Evolutionary conservation across 1,140 invertebrate species (phyloP), one percentile per base, ranked within the genome.

Genomic region (Drosophila teissieri): DNA sequence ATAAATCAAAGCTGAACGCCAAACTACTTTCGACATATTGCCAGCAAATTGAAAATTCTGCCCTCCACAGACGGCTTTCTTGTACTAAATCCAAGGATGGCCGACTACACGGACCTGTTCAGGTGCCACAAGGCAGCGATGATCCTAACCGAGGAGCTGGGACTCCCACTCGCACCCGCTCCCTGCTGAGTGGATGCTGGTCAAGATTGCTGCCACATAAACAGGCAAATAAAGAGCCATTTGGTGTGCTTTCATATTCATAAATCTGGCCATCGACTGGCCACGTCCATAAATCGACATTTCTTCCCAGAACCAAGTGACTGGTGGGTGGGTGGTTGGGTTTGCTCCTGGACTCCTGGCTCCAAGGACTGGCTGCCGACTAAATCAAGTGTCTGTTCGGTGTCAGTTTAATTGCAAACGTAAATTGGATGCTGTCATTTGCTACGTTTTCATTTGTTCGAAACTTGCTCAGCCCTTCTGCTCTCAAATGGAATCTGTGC

Each of bases 361-460:
- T 51, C 11, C 24, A 56, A 49, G 40, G 31, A 12, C 11, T 63
- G 54, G 62, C 77, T 17, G 56, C 36, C 40, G 63, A 78, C 84
- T 84, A 89, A 89, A 89, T 89, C 84, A 89, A 90, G 77, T 90
- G 84, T 89, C 84, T 89, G 84, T 89, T 89, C 69, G 80, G 84
- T 89, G 84, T 89, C 84, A 89, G 84, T 89, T 89, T 89, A 89
- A 89, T 89, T 89, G 84, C 84, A 89, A 89, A 89, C 84, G 84
- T 89, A 89, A 89, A 89, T 89, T 89, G 84, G 84, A 89, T 89
- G 84, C 84, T 89, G 84, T 79, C 84, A 84, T 84, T 89, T 89
- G 68, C 65, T 83, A 84, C 84, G 84, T 89, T 89, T 89, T 74
- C 84, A 88, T 88, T 88, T 88, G 76, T 77, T 63, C 72, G 64